Evolutionary conservation across 2,888 invertebrate species (phyloP).

Genomic region (Helobdella robusta): DNA sequence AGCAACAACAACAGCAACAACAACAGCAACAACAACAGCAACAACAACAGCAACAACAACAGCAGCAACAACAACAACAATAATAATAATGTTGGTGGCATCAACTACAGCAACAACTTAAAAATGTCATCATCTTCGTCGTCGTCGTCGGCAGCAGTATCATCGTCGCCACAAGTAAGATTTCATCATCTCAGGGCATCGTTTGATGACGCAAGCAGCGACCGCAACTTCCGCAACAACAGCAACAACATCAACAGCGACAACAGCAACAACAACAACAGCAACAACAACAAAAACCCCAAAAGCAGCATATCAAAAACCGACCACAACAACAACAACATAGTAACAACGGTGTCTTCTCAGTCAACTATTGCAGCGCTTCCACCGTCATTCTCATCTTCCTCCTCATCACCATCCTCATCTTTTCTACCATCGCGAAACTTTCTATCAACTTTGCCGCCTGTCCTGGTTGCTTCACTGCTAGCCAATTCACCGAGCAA

Average conservation of each 20-base stretch:
- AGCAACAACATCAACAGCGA: conserved; percentile 15
- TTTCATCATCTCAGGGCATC: too few species aligned
- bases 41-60: too few species aligned
- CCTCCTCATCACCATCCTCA: conserved; percentile 6
- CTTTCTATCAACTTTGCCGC: not conserved
- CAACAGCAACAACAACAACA: conserved; percentile 18
- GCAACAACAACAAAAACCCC: not conserved
- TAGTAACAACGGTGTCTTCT: too few species aligned
- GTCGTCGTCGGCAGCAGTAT: not conserved
- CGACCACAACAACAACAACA: too few species aligned
- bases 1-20: too few species aligned
- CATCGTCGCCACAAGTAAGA: not conserved
- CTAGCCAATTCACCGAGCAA: too few species aligned
- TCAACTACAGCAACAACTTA: too few species aligned
- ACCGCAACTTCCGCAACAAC: too few species aligned
- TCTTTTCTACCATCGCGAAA: not conserved
- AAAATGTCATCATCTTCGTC: not conserved
- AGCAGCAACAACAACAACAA: too few species aligned
- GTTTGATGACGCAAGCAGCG: too few species aligned
- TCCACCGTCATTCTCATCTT: not conserved
- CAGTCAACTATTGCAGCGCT: not conserved
- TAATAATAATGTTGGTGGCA: too few species aligned
- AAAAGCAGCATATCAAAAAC: not conserved
- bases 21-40: too few species aligned
- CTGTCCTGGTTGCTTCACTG: not conserved